phyloP scores from a whole-genome alignment of 2,888 invertebrate species.

The Cactoblastis cactorum region DNA sequence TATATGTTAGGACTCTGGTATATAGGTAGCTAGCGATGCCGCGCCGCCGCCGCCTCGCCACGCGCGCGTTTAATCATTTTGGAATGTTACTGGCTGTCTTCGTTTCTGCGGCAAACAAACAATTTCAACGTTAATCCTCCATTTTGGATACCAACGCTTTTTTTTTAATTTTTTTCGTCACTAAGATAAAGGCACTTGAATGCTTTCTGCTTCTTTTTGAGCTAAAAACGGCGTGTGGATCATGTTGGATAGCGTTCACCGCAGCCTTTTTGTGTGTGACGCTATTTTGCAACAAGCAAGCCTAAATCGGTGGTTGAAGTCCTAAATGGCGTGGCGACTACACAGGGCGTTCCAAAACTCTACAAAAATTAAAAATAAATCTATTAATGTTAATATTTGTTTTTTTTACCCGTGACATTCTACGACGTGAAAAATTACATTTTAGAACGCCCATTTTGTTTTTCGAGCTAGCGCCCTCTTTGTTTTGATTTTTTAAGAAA shows the following conservation, averaged over 20 bases:
- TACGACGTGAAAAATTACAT: no score
- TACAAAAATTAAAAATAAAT: no score
- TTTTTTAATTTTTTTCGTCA: background rate
- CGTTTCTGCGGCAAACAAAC: slow-evolving; percentile 74
- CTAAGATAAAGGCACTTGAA: background rate
- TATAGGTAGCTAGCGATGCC: slow-evolving; percentile 5
- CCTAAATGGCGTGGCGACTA: background rate
- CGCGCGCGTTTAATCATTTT: slow-evolving; percentile 64
- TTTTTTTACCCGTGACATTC: no score
- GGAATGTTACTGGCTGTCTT: slow-evolving; percentile 75
- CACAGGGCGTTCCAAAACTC: background rate
- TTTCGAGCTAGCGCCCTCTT: no score
- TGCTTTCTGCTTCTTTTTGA: no score
- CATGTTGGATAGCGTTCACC: no score
- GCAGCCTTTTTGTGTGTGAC: no score
- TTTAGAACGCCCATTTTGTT: background rate
- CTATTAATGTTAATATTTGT: no score
- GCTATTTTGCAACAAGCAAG: no score
- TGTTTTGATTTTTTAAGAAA: no score
- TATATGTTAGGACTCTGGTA: slow-evolving; percentile 18
- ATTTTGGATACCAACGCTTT: background rate
- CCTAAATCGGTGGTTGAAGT: background rate
- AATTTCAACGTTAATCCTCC: slow-evolving; percentile 47
- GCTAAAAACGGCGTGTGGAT: no score
- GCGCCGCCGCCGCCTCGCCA: slow-evolving; percentile 22